Conservation (phyloP, 2,797 vertebrate genomes). For the Acipenser oxyrinchus region DNA sequence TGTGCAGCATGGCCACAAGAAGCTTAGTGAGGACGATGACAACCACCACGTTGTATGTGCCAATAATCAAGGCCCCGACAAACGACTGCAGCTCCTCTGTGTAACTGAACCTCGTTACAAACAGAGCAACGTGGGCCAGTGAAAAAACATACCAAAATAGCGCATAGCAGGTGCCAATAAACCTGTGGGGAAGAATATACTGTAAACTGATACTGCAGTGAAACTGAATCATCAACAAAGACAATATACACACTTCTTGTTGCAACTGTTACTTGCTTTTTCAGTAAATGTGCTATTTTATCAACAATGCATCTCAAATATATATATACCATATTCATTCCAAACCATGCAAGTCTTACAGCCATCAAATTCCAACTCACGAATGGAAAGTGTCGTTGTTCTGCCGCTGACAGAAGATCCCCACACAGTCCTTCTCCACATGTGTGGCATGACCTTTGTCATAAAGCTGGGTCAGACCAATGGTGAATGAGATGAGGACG, state of each 20-base stretch:
- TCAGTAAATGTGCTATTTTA: no score
- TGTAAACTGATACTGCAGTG: no score
- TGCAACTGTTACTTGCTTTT: no score
- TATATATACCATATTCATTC: no score
- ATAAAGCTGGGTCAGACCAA: conserved; percentile 93
- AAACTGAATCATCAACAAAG: no score
- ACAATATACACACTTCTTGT: no score
- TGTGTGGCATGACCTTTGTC: conserved; percentile 62
- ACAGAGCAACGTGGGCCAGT: conserved; percentile 86
- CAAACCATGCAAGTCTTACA: background rate
- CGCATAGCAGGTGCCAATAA: conserved; percentile 91
- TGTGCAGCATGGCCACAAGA: conserved; percentile 94
- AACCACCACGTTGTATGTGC: conserved; percentile 94
- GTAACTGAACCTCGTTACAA: conserved; percentile 86
- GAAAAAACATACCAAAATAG: conserved; percentile 98
- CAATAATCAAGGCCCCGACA: conserved; percentile 88
- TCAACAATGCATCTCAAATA: no score
- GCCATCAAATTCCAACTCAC: conserved; percentile 50
- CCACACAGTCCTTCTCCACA: conserved; percentile 74
- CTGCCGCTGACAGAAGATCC: conserved; percentile 88
- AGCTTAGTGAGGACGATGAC: conserved; percentile 95
- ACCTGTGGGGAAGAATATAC: conserved; percentile 51
- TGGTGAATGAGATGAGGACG: conserved; percentile 95
- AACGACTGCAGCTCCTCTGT: conserved; percentile 90
- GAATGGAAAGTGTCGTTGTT: conserved; percentile 93